Evolutionary conservation across 2,113 vertebrate species (phyloP), one percentile per base, ranked within the genome.

Genomic region (Hippocampus comes): DNA sequence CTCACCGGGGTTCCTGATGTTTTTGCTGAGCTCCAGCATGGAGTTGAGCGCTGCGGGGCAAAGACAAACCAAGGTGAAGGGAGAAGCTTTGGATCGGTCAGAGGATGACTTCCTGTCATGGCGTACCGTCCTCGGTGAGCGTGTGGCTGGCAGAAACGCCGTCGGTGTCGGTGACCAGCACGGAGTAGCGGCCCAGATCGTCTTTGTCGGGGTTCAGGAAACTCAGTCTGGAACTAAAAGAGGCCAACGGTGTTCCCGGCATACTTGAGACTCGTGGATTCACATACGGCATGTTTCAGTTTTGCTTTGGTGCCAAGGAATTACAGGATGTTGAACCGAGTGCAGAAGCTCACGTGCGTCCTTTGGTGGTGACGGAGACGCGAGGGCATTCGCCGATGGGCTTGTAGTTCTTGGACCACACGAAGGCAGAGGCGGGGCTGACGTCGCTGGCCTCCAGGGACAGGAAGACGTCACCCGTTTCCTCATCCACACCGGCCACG

Each of bases 1-100:
- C 96, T 96, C 91, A 98, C 97, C 88, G 46, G 97, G 97, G 73
- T 99, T 94, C 83, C 89, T 96, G 84, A 99, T 97, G 88, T 95
- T 94, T 2, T 96, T 87, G 89, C 97, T 99, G 87, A 97, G 86
- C 23, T 94, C 86, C 90, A 95, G 89, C 94, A 98, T 89, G 76
- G 92, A 94, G 73, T 97, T 94, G 48, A 98, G 43, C 55, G 97
- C 97, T 99, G 93, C 61, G 43, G 83, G 86, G 51, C 63, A 79
- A 34, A 77, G 42, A 72, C 55, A 42, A 48, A 48, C 2, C 46
- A 72, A 72, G 12, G 34, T 73, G 5, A 77, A 51, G 2, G 2
- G 3, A 14, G 5, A 23, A 41, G 55, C 30, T 43, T 34, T 34
- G 14, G 59, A 59, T 27, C 63, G 30, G 1, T 18, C 0, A 9